Evolutionary conservation across 2,797 vertebrate genomes (phyloP), one percentile per base, ranked within the genome.

Genomic region (Syngnathus rostellatus): DNA sequence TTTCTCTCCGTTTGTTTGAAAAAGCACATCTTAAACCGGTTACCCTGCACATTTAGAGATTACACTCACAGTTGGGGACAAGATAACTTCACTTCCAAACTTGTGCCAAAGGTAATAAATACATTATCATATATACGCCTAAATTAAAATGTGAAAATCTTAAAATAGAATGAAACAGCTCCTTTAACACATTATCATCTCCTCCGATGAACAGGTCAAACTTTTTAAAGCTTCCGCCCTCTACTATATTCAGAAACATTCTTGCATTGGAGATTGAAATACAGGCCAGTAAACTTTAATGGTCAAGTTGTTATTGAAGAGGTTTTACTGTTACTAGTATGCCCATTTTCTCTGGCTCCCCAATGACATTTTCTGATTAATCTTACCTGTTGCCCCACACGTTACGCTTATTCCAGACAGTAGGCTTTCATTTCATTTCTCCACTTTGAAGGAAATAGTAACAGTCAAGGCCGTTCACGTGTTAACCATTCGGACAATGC

Each of bases 311-410:
- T 39, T 59, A 39, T 19, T 59, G 8, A 58, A 58, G 25, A 58
- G 5, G 25, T 57, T 57, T 57, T 31, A 37, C 54, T 17, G 6
- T 58, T 37, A 58, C 16, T 38, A 17, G 31, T 38, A 16, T 43
- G 9, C 55, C 37, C 2, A 41, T 19, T 63, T 43, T 54, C 39
- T 43, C 1, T 63, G 3, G 2, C 19, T 17, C 39, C 19, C 14
- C 1, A 23, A 6, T 59, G 65, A 71, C 55, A 64, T 51, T n/a
- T 53, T 41, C 51, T 72, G 64, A 73, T 61, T 66, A 68, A 75
- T 57, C 40, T 1, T 39, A 60, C 31, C 45, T 2, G 5, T 3
- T 62, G 64, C 41, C 70, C 68, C 64, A 45, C 68, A 69, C 21
- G 38, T 53, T 62, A 54, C 46, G 50, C 39, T 67, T 46, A 68